Base-by-base conservation (phyloP, 2,113 vertebrate genomes). In the Indicator indicator region DNA sequence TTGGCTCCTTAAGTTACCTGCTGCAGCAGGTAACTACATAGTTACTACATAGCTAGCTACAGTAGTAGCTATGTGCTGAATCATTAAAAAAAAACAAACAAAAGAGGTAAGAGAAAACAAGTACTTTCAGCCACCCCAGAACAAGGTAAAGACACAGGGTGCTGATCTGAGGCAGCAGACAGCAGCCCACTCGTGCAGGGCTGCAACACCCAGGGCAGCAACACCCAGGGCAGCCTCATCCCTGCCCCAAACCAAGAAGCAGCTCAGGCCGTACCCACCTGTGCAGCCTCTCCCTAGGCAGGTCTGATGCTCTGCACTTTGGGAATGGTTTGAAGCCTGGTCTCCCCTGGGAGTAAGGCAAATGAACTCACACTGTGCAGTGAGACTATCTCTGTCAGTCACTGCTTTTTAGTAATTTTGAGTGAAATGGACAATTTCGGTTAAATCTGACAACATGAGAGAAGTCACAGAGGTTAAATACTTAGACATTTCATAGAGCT, bases 211-310 rank as follows among this genome's bases (percentile, higher is more conserved):
- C 13, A 20, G 9, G 18, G 12, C 0, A 72, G 8, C 6, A 6
- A 40, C 0, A 5, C 21, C 4, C 13, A 20, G 9, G 18, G 12
- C 0, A 72, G 8, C 6, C 19, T 23, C 16, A 38, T 30, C 42
- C 20, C 40, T 12, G 0, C 1, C 2, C 32, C 11, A 0, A 2
- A 16, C 11, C 20, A 27, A 10, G 64, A 18, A 46, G 10, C 42
- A 26, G 20, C 8, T 7, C 8, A 14, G 58, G 14, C 12, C 73
- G 42, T 27, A 9, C 11, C 1, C 0, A 7, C 3, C 33, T 23
- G 9, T 5, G 17, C 12, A 26, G 13, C 46, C 16, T 30, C 36
- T 32, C 18, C 21, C 23, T 1, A 27, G 32, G n/a, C 9, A 65
- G 23, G 16, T 38, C 36, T 21, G 11, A 19, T 10, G 30, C 36